phyloP scores from a whole-genome alignment of 2,113 vertebrate genomes.

The Noctilio leporinus region DNA sequence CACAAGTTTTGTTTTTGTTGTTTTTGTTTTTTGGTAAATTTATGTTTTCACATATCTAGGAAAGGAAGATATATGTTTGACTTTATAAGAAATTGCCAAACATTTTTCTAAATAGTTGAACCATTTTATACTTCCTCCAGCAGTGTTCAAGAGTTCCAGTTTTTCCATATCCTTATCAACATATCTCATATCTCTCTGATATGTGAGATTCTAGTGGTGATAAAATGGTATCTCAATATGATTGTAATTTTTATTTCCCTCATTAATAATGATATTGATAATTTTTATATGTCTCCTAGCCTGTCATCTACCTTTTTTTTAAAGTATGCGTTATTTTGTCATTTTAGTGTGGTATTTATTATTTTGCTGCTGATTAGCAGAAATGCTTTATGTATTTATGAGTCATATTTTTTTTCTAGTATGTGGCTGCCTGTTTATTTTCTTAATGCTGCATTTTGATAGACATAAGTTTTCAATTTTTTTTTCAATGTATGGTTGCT shows the following conservation, averaged over 20 bases:
- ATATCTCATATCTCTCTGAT: neutral
- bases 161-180: neutral
- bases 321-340: neutral
- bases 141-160: neutral
- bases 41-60: neutral
- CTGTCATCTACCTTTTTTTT: neutral
- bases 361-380: neutral
- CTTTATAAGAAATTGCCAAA: conserved; percentile 2
- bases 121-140: neutral
- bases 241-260: neutral
- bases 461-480: neutral
- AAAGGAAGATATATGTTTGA: neutral
- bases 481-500: no score
- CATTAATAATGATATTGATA: neutral
- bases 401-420: neutral
- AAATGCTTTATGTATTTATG: neutral
- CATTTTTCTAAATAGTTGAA: neutral
- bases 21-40: neutral
- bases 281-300: neutral
- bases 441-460: neutral
- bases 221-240: neutral
- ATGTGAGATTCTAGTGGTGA: neutral
- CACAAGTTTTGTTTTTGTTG: neutral
- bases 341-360: neutral
- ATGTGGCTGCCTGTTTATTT: neutral